Evolutionary conservation across 2,113 vertebrate species (phyloP), one percentile per base, ranked within the genome.

Genomic region (Bufo bufo): DNA sequence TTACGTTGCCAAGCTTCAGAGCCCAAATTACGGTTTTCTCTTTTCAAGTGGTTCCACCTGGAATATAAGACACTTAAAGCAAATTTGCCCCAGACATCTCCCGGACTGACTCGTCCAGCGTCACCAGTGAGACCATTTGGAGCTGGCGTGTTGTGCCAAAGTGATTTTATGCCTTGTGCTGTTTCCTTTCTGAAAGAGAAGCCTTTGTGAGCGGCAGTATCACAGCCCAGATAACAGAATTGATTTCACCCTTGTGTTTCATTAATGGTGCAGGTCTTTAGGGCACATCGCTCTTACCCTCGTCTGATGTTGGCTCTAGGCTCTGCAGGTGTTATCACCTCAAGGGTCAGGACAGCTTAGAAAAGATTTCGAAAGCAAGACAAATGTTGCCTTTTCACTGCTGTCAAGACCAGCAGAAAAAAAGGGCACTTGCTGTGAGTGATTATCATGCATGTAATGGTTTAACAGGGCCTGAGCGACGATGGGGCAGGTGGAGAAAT

Each of bases 101-200:
- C 88, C 4, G 33, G 85, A 58, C 58, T 81, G 82, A 81, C 75
- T 88, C 90, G 89, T 65, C 89, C 77, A 87, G 82, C 54, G 80
- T 77, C 0, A 12, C 47, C 75, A 65, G 59, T 66, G 71, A 78
- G 61, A 16, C 56, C 59, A 49, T 63, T 79, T 33, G 47, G 77
- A 80, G 47, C 58, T 52, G 69, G 52, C 16, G 17, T 61, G 77
- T 63, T 33, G 75, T 77, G 85, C 74, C 75, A 72, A 54, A 84
- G 66, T 56, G 65, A n/a, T 85, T 80, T 66, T 71, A 58, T 56
- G 77, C 45, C 85, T 71, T 69, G 50, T 87, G 33, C 58, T 23
- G 54, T 77, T 59, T n/a, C 33, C 71, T 11, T 20, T 77, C 19
- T 85, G 23, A 87, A 78, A 87, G 77, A 80, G 50, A 52, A 81